Evolutionary conservation across 2,797 vertebrate species (phyloP).

Genomic region (Eulemur albifrons): DNA sequence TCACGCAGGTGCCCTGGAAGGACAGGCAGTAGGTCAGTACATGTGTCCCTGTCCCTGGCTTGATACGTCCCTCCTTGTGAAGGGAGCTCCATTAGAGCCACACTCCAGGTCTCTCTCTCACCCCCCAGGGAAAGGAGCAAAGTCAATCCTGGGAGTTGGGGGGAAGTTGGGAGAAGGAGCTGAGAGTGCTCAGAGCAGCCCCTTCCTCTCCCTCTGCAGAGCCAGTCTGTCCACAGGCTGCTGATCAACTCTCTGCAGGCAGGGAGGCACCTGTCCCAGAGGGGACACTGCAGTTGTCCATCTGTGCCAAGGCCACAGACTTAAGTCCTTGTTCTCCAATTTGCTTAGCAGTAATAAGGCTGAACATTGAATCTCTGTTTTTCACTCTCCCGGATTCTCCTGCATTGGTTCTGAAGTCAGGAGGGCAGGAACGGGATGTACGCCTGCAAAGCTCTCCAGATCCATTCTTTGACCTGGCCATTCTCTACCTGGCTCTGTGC

Average conservation of each 20-base stretch:
- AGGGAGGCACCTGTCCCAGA: not conserved
- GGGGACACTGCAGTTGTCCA: not conserved
- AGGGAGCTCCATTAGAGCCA: not conserved
- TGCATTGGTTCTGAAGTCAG: not conserved
- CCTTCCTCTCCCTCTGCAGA: not conserved
- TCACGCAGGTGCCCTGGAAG: conserved; percentile 81
- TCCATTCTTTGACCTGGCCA: not conserved
- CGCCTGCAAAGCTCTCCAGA: not conserved
- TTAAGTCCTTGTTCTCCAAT: not conserved
- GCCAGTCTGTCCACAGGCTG: not conserved
- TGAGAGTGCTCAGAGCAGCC: not conserved
- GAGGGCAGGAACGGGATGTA: not conserved
- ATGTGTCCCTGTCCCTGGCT: not conserved
- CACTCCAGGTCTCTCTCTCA: not conserved
- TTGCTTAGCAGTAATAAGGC: not conserved
- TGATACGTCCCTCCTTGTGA: not conserved
- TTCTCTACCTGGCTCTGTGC: not conserved
- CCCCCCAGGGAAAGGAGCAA: not conserved
- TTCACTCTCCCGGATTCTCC: not conserved
- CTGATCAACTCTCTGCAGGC: not conserved
- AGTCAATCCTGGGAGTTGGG: too few species aligned
- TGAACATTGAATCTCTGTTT: not conserved
- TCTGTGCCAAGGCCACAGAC: not conserved
- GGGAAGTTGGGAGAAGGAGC: not conserved
- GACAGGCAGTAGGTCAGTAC: not conserved